Conservation (phyloP, 2,113 vertebrate species). For the Poeciliopsis prolifica region DNA sequence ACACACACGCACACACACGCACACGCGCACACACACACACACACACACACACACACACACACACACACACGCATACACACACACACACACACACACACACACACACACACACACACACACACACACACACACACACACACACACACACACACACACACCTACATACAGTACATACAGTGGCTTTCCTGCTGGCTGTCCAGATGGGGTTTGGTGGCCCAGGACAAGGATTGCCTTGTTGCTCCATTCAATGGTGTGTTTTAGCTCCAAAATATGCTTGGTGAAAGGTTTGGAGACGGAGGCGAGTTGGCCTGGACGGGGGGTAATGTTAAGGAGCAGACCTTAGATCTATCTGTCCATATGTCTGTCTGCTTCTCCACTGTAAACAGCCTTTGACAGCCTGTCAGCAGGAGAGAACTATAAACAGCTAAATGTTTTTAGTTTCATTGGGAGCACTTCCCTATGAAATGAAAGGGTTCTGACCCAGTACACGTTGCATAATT, state of each 20-base stretch:
- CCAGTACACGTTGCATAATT: neutral
- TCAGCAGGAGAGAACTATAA: constrained; percentile 14
- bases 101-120: constrained; percentile 10
- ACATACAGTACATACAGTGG: constrained; percentile 42
- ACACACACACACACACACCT: constrained; percentile 10
- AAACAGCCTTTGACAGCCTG: constrained; percentile 23
- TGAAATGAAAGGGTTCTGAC: neutral
- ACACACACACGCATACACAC: constrained; percentile 15
- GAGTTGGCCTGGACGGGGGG: constrained; percentile 35
- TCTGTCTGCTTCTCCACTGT: constrained; percentile 30
- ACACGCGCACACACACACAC: constrained; percentile 14
- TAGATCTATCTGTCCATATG: constrained; percentile 50
- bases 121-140: constrained; percentile 11
- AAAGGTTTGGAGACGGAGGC: constrained; percentile 37
- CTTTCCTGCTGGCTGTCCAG: constrained; percentile 70
- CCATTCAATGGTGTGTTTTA: constrained; percentile 74
- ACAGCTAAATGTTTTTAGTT: constrained; percentile 1
- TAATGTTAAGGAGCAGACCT: constrained; percentile 41
- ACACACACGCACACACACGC: neutral
- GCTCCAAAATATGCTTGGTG: constrained; percentile 73
- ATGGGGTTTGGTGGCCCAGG: constrained; percentile 73
- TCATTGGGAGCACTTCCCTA: neutral
- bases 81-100: neutral
- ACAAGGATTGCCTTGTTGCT: constrained; percentile 77
- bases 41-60: constrained; percentile 11